Percentiles rank a stretch among this genome's conserved stretches.
These are phyloP conservation scores for Callipepla squamata DNA, from an alignment of 2,113 vertebrate species.

Conservation along the genomic window DNA sequence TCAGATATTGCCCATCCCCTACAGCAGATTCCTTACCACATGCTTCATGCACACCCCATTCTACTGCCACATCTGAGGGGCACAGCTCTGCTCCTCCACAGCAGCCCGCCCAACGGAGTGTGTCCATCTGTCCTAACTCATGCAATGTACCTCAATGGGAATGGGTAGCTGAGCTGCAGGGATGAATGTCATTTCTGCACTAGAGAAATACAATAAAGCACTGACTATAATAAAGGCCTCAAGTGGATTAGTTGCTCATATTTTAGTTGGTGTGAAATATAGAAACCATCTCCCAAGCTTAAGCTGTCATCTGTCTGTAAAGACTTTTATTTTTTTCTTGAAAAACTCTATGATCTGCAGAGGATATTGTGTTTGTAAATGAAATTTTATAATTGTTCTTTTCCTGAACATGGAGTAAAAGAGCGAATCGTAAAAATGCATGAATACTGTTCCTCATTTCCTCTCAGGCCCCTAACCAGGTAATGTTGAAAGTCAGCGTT, in stretches of 20 bases:
- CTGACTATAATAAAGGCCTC: neutral
- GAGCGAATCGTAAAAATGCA: constrained; percentile 2
- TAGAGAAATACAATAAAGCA: neutral
- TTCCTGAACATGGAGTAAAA: neutral
- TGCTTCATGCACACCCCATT: neutral
- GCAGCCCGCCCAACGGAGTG: neutral
- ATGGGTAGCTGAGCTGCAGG: neutral
- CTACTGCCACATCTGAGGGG: neutral
- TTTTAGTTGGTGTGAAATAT: neutral
- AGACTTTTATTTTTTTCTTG: constrained; percentile 29
- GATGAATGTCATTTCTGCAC: neutral
- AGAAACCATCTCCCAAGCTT: neutral
- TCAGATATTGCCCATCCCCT: neutral
- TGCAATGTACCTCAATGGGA: neutral
- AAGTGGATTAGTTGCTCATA: neutral
- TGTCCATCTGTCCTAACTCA: neutral
- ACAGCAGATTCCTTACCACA: neutral
- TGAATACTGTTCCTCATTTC: constrained; percentile 62
- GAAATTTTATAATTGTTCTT: constrained; percentile 12
- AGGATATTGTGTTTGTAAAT: neutral
- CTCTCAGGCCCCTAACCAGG: constrained; percentile 42
- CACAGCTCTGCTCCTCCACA: neutral
- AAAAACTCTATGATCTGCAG: constrained; percentile 17
- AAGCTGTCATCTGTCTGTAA: neutral
- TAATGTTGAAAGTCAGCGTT: constrained; percentile 51